These are phyloP conservation scores for Atethmia centrago DNA, from an alignment of 2,888 invertebrate species.

Conservation along the genomic window DNA sequence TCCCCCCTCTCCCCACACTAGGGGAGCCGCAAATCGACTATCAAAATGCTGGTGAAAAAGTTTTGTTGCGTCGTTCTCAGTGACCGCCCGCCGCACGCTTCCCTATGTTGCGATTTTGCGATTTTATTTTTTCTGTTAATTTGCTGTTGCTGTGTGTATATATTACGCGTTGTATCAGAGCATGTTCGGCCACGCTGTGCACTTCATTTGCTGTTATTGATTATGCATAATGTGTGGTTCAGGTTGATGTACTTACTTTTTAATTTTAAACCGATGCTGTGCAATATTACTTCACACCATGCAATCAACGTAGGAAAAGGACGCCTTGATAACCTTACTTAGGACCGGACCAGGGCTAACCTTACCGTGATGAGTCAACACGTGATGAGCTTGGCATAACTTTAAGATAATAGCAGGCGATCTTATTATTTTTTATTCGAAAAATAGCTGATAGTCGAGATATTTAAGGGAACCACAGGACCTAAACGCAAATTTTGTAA, in stretches of 20 bases:
- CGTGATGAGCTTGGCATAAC: not conserved
- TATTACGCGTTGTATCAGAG: constrained; percentile 26
- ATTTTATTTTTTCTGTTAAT: constrained; percentile 71
- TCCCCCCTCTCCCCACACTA: constrained; percentile 61
- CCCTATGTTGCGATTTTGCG: constrained; percentile 74
- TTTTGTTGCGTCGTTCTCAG: constrained; percentile 82
- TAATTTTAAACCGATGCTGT: not conserved
- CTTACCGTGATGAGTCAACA: not conserved
- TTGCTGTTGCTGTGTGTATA: constrained; percentile 61
- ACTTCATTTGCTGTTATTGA: constrained; percentile 68
- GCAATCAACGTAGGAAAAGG: not conserved
- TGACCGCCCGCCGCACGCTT: constrained; percentile 83
- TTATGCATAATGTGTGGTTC: constrained; percentile 56
- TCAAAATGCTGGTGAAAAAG: constrained; percentile 88
- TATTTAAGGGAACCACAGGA: no score
- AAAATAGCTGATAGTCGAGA: not conserved
- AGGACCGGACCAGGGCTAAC: not conserved
- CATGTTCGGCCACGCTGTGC: constrained; percentile 20
- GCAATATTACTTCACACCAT: not conserved
- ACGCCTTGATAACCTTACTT: not conserved
- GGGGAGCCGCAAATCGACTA: constrained; percentile 89
- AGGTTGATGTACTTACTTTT: constrained; percentile 8
- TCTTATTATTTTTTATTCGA: not conserved
- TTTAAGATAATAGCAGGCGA: not conserved
- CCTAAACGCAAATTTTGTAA: no score